Base-by-base conservation (phyloP, 2,113 vertebrate species). In the Naja naja region DNA sequence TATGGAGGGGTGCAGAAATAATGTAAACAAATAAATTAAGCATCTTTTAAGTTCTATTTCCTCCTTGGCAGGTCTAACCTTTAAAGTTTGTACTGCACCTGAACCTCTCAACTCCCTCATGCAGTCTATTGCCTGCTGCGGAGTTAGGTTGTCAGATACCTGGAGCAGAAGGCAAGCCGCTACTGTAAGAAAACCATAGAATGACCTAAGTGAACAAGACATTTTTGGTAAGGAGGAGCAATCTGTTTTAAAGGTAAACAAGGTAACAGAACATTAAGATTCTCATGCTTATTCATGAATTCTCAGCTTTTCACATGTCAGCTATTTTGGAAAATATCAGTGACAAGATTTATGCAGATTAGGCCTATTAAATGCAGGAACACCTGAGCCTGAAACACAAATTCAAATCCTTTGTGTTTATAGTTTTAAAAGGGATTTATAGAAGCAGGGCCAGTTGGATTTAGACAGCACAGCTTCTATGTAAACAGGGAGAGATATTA, bases 51-150 rank as follows among this genome's bases (percentile, higher is more conserved):
- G 4, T 0, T 0, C 89, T 64, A 43, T 22, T 81, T 81, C 74
- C 18, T 43, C 64, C 64, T 74, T 16, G 64, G 64, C 64, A 74
- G 4, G n/a, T 20, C 39, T 12, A 96, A 99, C 98, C 98, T 98
- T 99, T 95, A 99, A 97, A 0, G 99, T 99, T 90, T 99, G 98
- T 60, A 99, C 99, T 0, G 98, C 98, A 94, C 98, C 98, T 0
- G 98, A 96, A 92, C 98, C 99, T 95, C 98, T 96, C 91, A 98
- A 88, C 91, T 97, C 97, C 90, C 98, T 96, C 81, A 99, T 97
- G 93, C 97, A 98, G 90, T 99, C 98, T 2, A 99, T 98, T 22
- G 96, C 98, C 96, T 98, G 97, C 96, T 98, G 97, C 12, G 98
- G 97, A 2, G 97, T 97, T 95, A 99, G 95, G 0, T 96, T 94